These are phyloP conservation scores for Suricata suricatta DNA, from an alignment of 2,113 vertebrate species.

Conservation along the genomic window DNA sequence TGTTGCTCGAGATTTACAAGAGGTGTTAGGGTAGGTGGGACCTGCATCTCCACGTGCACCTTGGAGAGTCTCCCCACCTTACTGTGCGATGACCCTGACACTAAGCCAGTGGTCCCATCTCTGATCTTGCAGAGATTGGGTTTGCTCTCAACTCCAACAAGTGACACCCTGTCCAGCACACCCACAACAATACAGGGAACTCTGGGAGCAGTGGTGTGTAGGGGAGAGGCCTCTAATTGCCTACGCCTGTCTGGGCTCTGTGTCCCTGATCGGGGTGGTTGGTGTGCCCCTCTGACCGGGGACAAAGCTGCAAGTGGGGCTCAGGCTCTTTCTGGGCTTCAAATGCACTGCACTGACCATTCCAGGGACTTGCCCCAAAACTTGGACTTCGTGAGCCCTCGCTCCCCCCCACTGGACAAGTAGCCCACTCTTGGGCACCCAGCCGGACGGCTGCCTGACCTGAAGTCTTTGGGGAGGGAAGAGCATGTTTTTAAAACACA, in stretches of 20 bases:
- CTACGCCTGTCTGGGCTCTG: no score
- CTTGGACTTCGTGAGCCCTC: background rate
- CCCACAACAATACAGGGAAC: no score
- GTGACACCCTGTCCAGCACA: rapidly evolving
- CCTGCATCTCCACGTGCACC: rapidly evolving
- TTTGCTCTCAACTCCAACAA: background rate
- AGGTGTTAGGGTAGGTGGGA: background rate
- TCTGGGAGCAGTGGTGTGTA: background rate
- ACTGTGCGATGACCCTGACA: rapidly evolving
- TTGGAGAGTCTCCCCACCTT: background rate
- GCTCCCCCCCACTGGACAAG: background rate
- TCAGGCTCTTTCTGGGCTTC: background rate
- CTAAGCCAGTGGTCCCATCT: background rate
- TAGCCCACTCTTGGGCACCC: background rate
- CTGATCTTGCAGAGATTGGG: background rate
- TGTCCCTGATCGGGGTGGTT: background rate
- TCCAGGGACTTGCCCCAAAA: background rate
- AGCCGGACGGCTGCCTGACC: background rate
- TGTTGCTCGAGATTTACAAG: background rate
- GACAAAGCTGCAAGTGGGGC: background rate
- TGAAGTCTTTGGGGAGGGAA: background rate
- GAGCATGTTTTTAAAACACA: constrained; percentile 55
- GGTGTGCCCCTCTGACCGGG: background rate
- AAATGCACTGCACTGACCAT: background rate
- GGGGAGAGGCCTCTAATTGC: background rate